These are phyloP conservation scores for Plebejus anna DNA, from an alignment of 2,888 invertebrate species.

Conservation along the genomic window DNA sequence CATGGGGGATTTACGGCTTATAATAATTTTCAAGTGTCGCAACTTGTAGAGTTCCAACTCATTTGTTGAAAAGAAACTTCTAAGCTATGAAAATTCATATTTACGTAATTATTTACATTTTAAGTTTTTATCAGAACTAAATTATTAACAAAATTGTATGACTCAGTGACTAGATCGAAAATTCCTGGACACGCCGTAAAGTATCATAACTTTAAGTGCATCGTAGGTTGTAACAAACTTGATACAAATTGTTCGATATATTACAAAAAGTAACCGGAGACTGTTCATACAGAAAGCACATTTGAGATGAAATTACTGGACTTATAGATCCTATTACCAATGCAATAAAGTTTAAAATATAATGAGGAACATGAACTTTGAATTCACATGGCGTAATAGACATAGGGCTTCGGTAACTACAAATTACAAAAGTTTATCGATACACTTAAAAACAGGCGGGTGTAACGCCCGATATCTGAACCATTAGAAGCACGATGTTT, in stretches of 20 bases:
- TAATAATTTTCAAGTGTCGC: conserved; percentile 10
- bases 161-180: not conserved
- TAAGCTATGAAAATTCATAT: not conserved
- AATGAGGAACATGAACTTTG: not conserved
- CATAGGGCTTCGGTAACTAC: conserved; percentile 18
- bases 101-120: not conserved
- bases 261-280: conserved; percentile 22
- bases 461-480: conserved; percentile 57
- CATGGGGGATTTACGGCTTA: conserved; percentile 14
- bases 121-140: not conserved
- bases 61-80: not conserved
- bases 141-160: not conserved
- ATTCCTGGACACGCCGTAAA: not conserved
- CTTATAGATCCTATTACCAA: not conserved
- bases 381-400: conserved; percentile 25
- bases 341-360: conserved; percentile 7
- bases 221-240: conserved; percentile 23
- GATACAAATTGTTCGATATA: conserved; percentile 23
- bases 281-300: not conserved
- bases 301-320: not conserved
- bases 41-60: not conserved
- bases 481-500: conserved; percentile 49
- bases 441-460: conserved; percentile 60
- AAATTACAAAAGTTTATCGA: conserved; percentile 50
- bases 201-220: not conserved